Evolutionary conservation across 2,888 invertebrate species (phyloP).

Genomic region (Melieria crassipennis): DNA sequence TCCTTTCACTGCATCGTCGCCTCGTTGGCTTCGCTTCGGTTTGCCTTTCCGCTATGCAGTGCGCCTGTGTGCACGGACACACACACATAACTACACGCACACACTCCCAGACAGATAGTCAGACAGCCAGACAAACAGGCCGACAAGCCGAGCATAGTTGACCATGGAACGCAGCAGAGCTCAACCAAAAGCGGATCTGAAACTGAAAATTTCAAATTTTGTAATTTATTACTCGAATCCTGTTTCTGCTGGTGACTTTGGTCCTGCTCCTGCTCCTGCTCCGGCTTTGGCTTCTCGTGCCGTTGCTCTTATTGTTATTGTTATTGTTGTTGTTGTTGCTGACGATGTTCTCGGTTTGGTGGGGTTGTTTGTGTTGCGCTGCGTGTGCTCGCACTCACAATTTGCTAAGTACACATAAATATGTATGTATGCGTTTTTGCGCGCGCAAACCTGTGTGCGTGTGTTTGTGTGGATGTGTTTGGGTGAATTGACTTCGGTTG

Average conservation of each 20-base stretch:
- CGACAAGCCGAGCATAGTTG: conserved; percentile 14
- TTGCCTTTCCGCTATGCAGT: background rate
- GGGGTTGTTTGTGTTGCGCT: too few species aligned
- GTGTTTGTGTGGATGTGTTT: background rate
- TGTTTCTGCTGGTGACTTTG: conserved; percentile 63
- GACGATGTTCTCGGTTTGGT: too few species aligned
- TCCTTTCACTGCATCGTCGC: conserved; percentile 33
- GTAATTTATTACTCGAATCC: conserved; percentile 65
- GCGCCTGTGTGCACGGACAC: background rate
- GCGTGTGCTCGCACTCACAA: too few species aligned
- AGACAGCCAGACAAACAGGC: too few species aligned
- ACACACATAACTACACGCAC: conserved; percentile 42
- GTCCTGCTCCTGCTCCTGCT: conserved; percentile 19
- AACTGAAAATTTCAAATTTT: conserved; percentile 66
- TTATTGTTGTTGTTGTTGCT: too few species aligned
- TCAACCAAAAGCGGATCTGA: conserved; percentile 60
- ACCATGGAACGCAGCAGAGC: conserved; percentile 49
- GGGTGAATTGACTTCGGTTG: conserved; percentile 35
- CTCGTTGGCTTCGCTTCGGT: conserved; percentile 24
- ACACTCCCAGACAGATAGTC: conserved; percentile 39
- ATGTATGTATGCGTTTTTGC: background rate
- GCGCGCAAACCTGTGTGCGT: background rate
- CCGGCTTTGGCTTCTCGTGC: too few species aligned
- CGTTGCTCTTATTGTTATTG: too few species aligned
- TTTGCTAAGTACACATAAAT: background rate